A percentile compares a stretch with the other conserved stretches of the same genome.
Evolutionary conservation across 1,140 invertebrate species (phyloP).

Genomic region (Cotesia glomerata): DNA sequence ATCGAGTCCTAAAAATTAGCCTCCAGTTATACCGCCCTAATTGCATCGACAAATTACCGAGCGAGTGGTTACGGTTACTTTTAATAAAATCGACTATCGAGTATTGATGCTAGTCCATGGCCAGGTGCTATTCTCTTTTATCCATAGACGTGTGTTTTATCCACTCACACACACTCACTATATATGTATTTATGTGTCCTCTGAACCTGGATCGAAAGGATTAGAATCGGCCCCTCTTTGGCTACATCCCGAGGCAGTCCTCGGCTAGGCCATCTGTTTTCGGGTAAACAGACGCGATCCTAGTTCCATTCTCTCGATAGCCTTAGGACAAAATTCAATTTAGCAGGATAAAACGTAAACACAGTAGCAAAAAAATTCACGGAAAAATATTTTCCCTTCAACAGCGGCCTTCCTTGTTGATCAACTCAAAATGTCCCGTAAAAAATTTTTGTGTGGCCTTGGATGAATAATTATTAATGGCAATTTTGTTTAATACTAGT

Average conservation of each 20-base stretch:
- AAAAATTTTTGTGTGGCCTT: too few species aligned
- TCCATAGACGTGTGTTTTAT: neutral
- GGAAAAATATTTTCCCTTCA: slow-evolving; percentile 35
- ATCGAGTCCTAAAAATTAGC: slow-evolving; percentile 42
- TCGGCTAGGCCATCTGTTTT: slow-evolving; percentile 54
- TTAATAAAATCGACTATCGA: neutral
- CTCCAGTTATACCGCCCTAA: slow-evolving; percentile 3
- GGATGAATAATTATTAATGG: too few species aligned
- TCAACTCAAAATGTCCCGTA: too few species aligned
- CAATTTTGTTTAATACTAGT: too few species aligned
- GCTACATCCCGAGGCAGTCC: slow-evolving; percentile 39
- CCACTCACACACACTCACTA: too few species aligned
- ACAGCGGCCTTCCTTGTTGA: slow-evolving; percentile 16
- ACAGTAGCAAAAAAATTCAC: slow-evolving; percentile 49
- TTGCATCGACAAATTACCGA: neutral
- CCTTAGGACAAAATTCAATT: slow-evolving; percentile 58
- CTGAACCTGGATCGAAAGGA: slow-evolving; percentile 45
- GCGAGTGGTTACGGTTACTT: neutral
- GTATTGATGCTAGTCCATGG: neutral
- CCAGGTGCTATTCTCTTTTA: slow-evolving; percentile 23
- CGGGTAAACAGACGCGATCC: slow-evolving; percentile 54
- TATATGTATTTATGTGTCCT: neutral
- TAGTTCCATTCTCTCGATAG: slow-evolving; percentile 44
- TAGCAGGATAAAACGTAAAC: slow-evolving; percentile 57
- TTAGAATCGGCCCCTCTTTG: slow-evolving; percentile 43